phyloP scores from a whole-genome alignment of 2,797 vertebrate genomes.

The Spheniscus humboldti region DNA sequence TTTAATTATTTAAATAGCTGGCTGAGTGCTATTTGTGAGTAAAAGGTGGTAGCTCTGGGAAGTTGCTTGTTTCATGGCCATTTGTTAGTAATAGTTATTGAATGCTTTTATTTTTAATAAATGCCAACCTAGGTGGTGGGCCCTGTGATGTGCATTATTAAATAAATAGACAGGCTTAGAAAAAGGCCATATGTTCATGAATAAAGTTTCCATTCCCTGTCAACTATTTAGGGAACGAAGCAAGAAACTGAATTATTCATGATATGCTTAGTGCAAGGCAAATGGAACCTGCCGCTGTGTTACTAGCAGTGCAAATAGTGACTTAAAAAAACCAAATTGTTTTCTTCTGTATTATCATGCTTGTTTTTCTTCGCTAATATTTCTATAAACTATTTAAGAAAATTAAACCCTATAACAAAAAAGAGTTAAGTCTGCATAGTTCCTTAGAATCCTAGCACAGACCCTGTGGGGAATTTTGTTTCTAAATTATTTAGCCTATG shows the following conservation, averaged over 20 bases:
- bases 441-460: background rate
- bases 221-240: background rate
- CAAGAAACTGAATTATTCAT: slow-evolving; percentile 47
- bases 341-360: background rate
- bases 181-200: background rate
- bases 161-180: slow-evolving; percentile 8
- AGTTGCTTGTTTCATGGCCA: background rate
- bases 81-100: slow-evolving; percentile 15
- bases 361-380: background rate
- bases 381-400: background rate
- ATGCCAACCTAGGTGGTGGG: background rate
- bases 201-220: slow-evolving; percentile 35
- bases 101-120: slow-evolving; percentile 46
- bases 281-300: slow-evolving; percentile 32
- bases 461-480: background rate
- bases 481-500: slow-evolving; percentile 25
- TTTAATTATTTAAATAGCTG: slow-evolving; percentile 42
- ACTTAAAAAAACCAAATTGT: background rate
- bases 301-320: background rate
- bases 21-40: background rate
- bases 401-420: background rate
- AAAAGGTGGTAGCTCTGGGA: background rate
- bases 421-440: background rate
- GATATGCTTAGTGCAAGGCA: slow-evolving; percentile 3
- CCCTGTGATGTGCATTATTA: background rate